A percentile compares a stretch with the other conserved stretches of the same genome.
phyloP scores from a whole-genome alignment of 2,113 vertebrate genomes.

The Podarcis cretensis region DNA sequence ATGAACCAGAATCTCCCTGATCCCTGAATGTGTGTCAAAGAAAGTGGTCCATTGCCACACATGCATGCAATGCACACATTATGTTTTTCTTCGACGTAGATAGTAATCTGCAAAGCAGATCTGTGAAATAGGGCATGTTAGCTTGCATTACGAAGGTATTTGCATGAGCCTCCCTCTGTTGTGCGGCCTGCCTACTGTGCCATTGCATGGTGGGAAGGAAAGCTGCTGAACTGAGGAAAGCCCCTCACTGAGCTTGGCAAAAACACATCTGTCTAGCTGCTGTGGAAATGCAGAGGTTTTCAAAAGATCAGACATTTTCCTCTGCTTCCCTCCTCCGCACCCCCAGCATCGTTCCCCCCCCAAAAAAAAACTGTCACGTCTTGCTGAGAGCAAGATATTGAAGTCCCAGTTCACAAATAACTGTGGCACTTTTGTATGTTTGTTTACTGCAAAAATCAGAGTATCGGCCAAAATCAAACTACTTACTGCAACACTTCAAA shows the following conservation, averaged over 20 bases:
- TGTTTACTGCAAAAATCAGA: background rate
- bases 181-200: constrained; percentile 19
- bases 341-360: background rate
- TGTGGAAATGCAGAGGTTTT: constrained; percentile 67
- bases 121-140: background rate
- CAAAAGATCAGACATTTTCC: constrained; percentile 60
- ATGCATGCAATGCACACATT: background rate
- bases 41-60: background rate
- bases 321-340: constrained; percentile 44
- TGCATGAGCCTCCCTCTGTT: background rate
- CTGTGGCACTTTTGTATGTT: background rate
- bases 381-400: constrained; percentile 55
- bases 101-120: background rate
- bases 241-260: constrained; percentile 33
- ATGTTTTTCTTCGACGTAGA: background rate
- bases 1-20: background rate
- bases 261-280: constrained; percentile 52
- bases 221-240: constrained; percentile 8
- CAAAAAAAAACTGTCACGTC: constrained; percentile 38
- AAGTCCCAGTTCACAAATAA: constrained; percentile 36
- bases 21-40: background rate
- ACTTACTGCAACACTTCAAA: background rate
- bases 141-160: constrained; percentile 25
- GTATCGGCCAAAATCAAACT: background rate
- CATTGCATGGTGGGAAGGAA: constrained; percentile 10